These are phyloP conservation scores for Nysson spinosus DNA, from an alignment of 2,888 invertebrate species.

Conservation along the genomic window DNA sequence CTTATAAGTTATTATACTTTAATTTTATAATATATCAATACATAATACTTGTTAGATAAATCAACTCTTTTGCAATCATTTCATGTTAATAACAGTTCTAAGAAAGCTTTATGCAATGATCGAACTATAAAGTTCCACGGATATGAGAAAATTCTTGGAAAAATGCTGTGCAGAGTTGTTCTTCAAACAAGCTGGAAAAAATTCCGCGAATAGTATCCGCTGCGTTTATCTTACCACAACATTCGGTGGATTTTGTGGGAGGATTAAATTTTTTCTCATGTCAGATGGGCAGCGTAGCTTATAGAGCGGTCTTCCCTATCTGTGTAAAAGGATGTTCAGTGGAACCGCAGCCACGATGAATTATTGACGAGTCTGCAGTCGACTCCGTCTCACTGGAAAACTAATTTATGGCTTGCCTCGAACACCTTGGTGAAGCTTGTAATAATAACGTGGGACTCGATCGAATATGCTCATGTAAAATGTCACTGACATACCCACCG, in stretches of 20 bases:
- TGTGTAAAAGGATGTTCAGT: conserved; percentile 40
- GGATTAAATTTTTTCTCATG: conserved; percentile 44
- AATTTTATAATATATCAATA: too few species aligned
- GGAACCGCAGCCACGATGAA: conserved; percentile 42
- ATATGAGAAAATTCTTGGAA: too few species aligned
- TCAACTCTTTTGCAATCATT: too few species aligned
- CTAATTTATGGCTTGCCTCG: conserved; percentile 49
- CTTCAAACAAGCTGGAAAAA: too few species aligned
- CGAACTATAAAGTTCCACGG: too few species aligned
- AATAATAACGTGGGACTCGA: conserved; percentile 47
- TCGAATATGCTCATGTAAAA: conserved; percentile 38
- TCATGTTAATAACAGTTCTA: too few species aligned
- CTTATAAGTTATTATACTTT: too few species aligned
- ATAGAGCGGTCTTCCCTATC: conserved; percentile 6
- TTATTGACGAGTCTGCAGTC: conserved; percentile 52
- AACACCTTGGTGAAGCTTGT: conserved; percentile 31
- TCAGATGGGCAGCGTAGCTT: not conserved
- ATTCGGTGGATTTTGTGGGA: conserved; percentile 11
- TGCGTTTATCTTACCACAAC: not conserved
- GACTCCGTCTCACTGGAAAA: conserved; percentile 49
- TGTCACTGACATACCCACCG: conserved; percentile 24
- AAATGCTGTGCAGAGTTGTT: too few species aligned
- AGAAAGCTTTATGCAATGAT: too few species aligned
- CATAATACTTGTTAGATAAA: too few species aligned
- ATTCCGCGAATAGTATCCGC: not conserved